phyloP scores from a whole-genome alignment of 2,888 invertebrate species.

The Lamellibrachia columna region DNA sequence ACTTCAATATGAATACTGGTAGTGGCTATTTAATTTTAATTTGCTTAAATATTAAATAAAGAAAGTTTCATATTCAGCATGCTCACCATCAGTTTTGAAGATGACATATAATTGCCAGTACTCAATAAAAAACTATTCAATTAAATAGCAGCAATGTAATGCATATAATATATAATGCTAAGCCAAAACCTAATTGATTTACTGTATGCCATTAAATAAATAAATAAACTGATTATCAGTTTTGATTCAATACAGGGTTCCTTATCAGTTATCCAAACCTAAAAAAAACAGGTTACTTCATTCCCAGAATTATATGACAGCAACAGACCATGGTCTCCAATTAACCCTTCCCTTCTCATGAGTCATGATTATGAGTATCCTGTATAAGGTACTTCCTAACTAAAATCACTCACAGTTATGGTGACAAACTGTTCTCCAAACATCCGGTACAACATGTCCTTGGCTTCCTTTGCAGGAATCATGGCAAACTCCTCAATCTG shows the following conservation, averaged over 20 bases:
- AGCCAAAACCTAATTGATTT: too few species aligned
- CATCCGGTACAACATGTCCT: constrained; percentile 84
- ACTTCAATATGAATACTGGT: too few species aligned
- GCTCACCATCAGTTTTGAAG: too few species aligned
- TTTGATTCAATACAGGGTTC: too few species aligned
- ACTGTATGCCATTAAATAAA: too few species aligned
- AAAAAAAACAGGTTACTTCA: not conserved
- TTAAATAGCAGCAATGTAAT: not conserved
- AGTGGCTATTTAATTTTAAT: too few species aligned
- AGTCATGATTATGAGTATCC: not conserved
- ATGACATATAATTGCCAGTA: too few species aligned
- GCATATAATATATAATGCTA: too few species aligned
- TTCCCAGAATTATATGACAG: not conserved
- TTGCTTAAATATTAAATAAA: too few species aligned
- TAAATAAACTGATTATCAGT: not conserved
- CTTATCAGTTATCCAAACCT: not conserved
- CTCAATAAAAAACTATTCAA: not conserved
- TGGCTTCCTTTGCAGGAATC: constrained; percentile 93
- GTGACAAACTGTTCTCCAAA: constrained; percentile 80
- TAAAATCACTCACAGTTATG: constrained; percentile 65
- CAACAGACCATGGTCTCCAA: not conserved
- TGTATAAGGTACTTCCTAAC: not conserved
- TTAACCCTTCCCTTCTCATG: not conserved
- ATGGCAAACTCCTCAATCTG: constrained; percentile 91
- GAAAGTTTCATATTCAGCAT: too few species aligned